These are phyloP conservation scores for Chondrilla cf. caribensis DNA, from an alignment of 37 sponge, comb jelly and placozoan species.

Conservation along the genomic window DNA sequence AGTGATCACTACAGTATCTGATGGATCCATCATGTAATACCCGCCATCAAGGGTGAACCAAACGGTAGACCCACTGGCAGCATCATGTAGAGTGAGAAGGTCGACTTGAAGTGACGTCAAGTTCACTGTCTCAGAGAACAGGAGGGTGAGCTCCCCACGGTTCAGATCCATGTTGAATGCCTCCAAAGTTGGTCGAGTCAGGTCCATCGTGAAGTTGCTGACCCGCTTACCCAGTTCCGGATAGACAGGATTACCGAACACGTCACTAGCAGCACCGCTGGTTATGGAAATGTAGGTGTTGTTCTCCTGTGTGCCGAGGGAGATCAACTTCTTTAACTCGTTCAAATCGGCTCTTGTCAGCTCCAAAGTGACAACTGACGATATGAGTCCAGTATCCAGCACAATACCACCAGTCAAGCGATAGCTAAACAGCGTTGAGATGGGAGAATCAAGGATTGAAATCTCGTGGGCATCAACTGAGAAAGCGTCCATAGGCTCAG, in stretches of 20 bases:
- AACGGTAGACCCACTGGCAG: not conserved
- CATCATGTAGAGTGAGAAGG: slow-evolving; percentile 44
- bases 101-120: slow-evolving; percentile 36
- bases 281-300: slow-evolving; percentile 65
- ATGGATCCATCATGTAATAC: not conserved
- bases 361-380: slow-evolving; percentile 28
- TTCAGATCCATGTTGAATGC: slow-evolving; percentile 75
- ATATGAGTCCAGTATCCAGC: slow-evolving; percentile 1
- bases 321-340: slow-evolving; percentile 55
- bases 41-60: slow-evolving; percentile 70
- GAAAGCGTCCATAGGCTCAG: slow-evolving; percentile 75
- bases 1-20: slow-evolving; percentile 33
- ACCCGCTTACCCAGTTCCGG: slow-evolving; percentile 19
- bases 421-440: slow-evolving; percentile 24
- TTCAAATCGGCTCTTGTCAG: slow-evolving; percentile 75
- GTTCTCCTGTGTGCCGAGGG: slow-evolving; percentile 32
- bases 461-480: slow-evolving; percentile 44
- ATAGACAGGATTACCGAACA: slow-evolving; percentile 46
- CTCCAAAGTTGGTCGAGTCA: slow-evolving; percentile 41
- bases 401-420: slow-evolving; percentile 68
- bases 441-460: not conserved
- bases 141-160: slow-evolving; percentile 44
- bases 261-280: slow-evolving; percentile 49
- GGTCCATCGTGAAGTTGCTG: slow-evolving; percentile 43
- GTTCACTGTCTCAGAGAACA: slow-evolving; percentile 77